These are phyloP conservation scores for Odontomachus brunneus DNA, from an alignment of 1,140 invertebrate species.

Conservation along the genomic window DNA sequence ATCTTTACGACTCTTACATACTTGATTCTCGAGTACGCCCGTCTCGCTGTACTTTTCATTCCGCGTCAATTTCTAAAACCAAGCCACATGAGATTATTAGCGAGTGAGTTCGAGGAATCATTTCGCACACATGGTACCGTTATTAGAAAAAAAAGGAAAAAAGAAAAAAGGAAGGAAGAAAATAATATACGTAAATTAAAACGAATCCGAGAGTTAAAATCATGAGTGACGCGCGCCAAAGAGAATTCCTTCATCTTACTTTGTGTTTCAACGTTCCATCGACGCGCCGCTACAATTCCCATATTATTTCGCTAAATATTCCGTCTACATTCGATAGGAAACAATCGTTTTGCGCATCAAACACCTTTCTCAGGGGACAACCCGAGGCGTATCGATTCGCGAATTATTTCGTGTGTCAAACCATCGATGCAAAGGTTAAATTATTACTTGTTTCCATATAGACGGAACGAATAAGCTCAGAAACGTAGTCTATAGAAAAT, in stretches of 20 bases:
- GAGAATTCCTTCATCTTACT: too few relatives aligned
- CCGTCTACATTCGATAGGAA: not conserved
- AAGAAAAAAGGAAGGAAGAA: not conserved
- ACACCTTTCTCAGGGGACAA: not conserved
- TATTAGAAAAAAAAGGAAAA: too few relatives aligned
- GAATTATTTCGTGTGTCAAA: slow-evolving; percentile 60
- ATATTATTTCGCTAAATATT: slow-evolving; percentile 16
- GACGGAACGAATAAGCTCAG: not conserved
- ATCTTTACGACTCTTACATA: too few relatives aligned
- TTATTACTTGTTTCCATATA: slow-evolving; percentile 17
- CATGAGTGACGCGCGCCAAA: too few relatives aligned
- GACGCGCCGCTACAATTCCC: slow-evolving; percentile 20
- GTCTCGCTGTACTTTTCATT: not conserved
- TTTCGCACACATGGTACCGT: too few relatives aligned
- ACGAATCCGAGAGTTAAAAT: too few relatives aligned
- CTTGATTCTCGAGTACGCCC: not conserved
- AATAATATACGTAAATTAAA: not conserved
- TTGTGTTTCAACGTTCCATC: not conserved
- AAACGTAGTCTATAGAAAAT: slow-evolving; percentile 24
- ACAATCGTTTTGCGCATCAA: not conserved
- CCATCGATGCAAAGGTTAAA: not conserved
- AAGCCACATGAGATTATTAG: not conserved
- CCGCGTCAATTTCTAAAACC: slow-evolving; percentile 1
- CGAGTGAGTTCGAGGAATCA: too few relatives aligned
- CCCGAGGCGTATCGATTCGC: slow-evolving; percentile 67